phyloP scores from a whole-genome alignment of 2,113 vertebrate genomes.

The Erpornis zantholeuca region DNA sequence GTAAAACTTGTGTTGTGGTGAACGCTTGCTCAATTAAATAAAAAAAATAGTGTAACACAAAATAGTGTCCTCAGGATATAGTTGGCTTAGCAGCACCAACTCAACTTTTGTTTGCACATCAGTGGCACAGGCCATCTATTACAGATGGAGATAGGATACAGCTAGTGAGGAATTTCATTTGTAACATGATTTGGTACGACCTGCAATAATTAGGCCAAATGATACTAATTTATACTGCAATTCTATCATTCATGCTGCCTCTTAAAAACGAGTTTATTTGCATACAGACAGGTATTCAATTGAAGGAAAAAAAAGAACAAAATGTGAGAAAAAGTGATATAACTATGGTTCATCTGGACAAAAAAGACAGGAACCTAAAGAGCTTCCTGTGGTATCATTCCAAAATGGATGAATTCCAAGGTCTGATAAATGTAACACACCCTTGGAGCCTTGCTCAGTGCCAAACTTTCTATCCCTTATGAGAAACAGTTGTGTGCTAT shows the following conservation, averaged over 20 bases:
- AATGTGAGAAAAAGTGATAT: background rate
- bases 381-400: background rate
- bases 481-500: background rate
- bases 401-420: background rate
- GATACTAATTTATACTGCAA: background rate
- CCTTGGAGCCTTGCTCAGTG: background rate
- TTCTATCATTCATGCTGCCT: background rate
- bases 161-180: background rate
- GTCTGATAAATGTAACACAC: background rate
- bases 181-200: background rate
- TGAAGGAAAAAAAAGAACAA: background rate
- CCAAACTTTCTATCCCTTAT: background rate
- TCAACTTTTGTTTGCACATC: background rate
- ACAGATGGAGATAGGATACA: background rate
- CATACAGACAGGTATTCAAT: background rate
- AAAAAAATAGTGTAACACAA: background rate
- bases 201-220: background rate
- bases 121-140: background rate
- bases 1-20: background rate
- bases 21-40: background rate
- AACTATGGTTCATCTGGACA: background rate
- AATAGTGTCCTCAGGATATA: background rate
- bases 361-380: background rate
- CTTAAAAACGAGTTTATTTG: background rate
- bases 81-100: background rate